Percentiles rank a stretch among this genome's conserved stretches.
phyloP scores from a whole-genome alignment of 1,140 invertebrate genomes.

The Macrocentrus cingulum region DNA sequence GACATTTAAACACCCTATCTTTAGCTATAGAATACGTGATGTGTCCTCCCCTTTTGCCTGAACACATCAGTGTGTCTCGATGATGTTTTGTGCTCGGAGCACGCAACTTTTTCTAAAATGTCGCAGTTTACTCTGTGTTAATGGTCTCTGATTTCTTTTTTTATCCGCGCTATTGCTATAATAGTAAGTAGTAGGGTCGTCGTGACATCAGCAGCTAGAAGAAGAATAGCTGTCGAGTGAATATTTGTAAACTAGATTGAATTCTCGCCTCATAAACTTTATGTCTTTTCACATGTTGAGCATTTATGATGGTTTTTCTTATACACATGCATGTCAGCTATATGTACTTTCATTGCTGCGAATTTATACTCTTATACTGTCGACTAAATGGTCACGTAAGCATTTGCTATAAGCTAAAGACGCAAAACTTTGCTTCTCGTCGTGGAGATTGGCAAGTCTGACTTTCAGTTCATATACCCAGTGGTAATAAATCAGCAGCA shows the following conservation, averaged over 20 bases:
- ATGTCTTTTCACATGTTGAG: neutral
- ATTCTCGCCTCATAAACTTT: neutral
- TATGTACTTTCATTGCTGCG: neutral
- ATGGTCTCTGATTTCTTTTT: too few species aligned
- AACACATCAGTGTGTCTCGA: neutral
- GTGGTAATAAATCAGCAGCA: slow-evolving; percentile 18
- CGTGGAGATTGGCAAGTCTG: slow-evolving; percentile 19
- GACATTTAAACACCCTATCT: slow-evolving; percentile 16
- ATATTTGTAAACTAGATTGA: neutral
- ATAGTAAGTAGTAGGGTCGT: too few species aligned
- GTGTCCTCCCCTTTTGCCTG: neutral
- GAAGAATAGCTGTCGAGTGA: too few species aligned
- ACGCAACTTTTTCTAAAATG: too few species aligned
- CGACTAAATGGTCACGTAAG: slow-evolving; percentile 14
- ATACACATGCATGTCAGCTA: neutral
- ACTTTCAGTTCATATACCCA: slow-evolving; percentile 8
- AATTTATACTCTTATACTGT: slow-evolving; percentile 1
- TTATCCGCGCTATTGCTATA: too few species aligned
- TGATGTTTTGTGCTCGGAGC: neutral
- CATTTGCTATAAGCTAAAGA: slow-evolving; percentile 17
- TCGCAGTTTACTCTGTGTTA: too few species aligned
- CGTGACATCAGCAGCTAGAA: too few species aligned
- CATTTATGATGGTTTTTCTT: neutral
- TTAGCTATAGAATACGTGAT: slow-evolving; percentile 3
- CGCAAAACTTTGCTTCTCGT: slow-evolving; percentile 15